These are phyloP conservation scores for Tympanuchus pallidicinctus DNA, from an alignment of 2,113 vertebrate genomes.

Conservation along the genomic window DNA sequence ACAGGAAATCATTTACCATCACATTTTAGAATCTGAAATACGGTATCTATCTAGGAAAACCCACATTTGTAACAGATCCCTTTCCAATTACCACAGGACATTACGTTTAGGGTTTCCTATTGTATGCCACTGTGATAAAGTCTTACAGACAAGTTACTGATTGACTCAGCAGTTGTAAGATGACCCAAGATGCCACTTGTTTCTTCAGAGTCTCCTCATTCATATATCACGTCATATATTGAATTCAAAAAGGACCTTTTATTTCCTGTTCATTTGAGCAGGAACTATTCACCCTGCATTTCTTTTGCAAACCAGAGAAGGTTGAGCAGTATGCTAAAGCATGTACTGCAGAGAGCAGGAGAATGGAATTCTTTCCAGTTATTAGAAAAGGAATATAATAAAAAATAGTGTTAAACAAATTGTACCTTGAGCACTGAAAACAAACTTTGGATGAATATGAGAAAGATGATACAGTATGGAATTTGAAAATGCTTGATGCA, in stretches of 20 bases:
- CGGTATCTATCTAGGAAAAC: neutral
- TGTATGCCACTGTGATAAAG: neutral
- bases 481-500: neutral
- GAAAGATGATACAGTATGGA: neutral
- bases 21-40: neutral
- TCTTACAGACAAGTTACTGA: neutral
- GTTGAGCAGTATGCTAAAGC: constrained; percentile 29
- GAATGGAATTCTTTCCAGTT: constrained; percentile 53
- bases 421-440: constrained; percentile 57
- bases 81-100: neutral
- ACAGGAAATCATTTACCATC: neutral
- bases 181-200: neutral
- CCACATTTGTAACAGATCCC: neutral
- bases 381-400: constrained; percentile 71
- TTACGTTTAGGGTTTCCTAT: neutral
- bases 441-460: constrained; percentile 39
- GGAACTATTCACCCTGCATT: constrained; percentile 1
- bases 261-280: constrained; percentile 48
- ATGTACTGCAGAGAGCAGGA: neutral
- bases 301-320: constrained; percentile 23
- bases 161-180: neutral
- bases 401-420: constrained; percentile 57
- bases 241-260: constrained; percentile 45
- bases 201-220: neutral
- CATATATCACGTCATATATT: neutral